Base-by-base conservation (phyloP, 2,888 invertebrate genomes). In the Acleris emargana region DNA sequence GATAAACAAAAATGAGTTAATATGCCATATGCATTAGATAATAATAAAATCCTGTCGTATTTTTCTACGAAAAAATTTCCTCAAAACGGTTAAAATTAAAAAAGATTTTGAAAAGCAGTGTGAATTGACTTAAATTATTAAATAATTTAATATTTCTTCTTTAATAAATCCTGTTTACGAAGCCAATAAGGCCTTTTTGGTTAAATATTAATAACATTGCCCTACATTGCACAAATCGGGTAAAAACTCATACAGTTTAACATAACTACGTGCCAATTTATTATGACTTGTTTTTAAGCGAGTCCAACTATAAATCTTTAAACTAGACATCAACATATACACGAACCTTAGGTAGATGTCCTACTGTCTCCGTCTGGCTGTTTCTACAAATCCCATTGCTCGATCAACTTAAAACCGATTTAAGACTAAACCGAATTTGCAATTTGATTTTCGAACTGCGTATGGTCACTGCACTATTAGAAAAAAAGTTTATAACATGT, bases 401-500 rank as follows among this genome's bases (percentile, higher is more conserved):
- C 42, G 25, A 47, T 50, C 32, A 47, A 58, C 17, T 73, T 80
- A 76, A 69, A 68, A 66, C 62, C 76, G 79, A 76, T 71, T 71
- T 67, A 67, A 73, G 62, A 67, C 32, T 72, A 72, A 70, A 73
- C 60, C 68, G 67, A 70, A 62, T 67, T 68, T 54, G 64, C 70
- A 75, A 72, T 72, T 69, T 64, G 70, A 72, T 72, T 76, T 73
- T 67, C 57, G 50, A 51, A 47, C 53, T 42, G 57, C 53, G 55
- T 60, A 66, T 72, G 72, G 75, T 76, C 81, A 88, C 82, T 81
- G 79, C 82, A 87, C 85, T 80, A 71, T 78, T 73, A 71, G 62
- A 73, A 76, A 83, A 83, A 88, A 89, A 88, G 87, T 89, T 88
- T 77, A 76, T 76, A 83, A 87, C 84, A 86, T 84, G 82, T 83